Base-by-base conservation (phyloP, 2,797 vertebrate genomes). In the Sciurus carolinensis region DNA sequence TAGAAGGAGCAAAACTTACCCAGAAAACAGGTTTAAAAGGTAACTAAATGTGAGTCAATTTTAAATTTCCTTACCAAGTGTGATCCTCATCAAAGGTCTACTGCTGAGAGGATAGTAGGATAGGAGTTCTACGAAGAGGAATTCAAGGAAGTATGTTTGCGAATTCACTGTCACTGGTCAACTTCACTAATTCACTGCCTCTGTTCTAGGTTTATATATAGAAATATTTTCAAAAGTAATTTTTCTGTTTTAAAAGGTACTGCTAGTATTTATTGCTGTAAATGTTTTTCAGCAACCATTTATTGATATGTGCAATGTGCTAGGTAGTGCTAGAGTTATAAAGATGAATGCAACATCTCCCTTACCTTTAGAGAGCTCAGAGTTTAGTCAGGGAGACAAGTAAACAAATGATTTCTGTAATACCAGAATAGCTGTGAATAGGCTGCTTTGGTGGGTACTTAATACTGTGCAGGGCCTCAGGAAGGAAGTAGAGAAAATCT, bases 201-300 rank as follows among this genome's bases (percentile, higher is more conserved):
- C 26, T 93, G 14, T 92, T 95, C 54, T 90, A 90, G 30, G 13
- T 82, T 88, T 93, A 26, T 76, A 75, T 36, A n/a, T 52, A 85
- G 62, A 89, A 77, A 89, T 93, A 22, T n/a, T 94, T 76, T 71
- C 26, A 33, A 76, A 87, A 66, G 54, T 90, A 64, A 42, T 44
- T 59, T 73, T 30, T 62, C 44, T 76, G 26, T 69, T 87, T 81
- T 71, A 44, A 94, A 84, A 80, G 73, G 5, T 36, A 71, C 69
- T 57, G 2, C 26, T 52, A 42, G 44, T 62, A 36, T 76, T 59
- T 67, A n/a, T 89, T 90, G 28, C 4, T 17, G 17, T 80, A 72
- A 57, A n/a, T 90, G 15, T 6, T 71, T 87, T 94, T 95, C 57
- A 52, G 42, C 44, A 76, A 39, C n/a, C 30, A 33, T 66, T 91